Evolutionary conservation across 2,888 invertebrate genomes (phyloP), one percentile per base, ranked within the genome.

Genomic region (Cheilosia impressa): DNA sequence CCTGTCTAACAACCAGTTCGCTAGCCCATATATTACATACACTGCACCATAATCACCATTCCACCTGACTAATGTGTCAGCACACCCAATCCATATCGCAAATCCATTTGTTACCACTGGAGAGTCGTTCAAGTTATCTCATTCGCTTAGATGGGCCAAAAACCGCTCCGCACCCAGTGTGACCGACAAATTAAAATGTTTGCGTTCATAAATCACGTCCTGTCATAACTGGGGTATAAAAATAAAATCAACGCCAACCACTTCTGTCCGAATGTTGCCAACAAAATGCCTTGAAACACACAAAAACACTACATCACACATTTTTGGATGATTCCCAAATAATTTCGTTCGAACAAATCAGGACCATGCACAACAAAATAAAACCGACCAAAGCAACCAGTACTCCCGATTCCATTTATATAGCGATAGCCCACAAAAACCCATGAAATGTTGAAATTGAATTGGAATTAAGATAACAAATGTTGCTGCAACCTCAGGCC

Each of bases 391-490:
- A 9, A 41, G 69, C 41, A 68, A 68, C 47, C 73, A 52, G 62
- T 38, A 38, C 38, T 38, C 38, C 10, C 4, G 13, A 10, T 52
- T 15, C 13, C 13, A 6, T 24, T 13, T 45, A 27, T 17, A 27
- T 5, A 17, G 43, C n/a, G 13, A 27, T 5, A 17, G 43, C n/a
- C 24, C 41, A 27, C 41, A 15, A 22, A 65, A 31, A 60, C 52
- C 63, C 45, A 53, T 72, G 47, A 60, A 78, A 60, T 66, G 72
- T 66, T 80, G 84, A 84, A 79, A 84, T 84, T 84, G 84, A 84
- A 84, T 80, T 80, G 75, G 79, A 80, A 84, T 80, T 80, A 75
- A 79, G 84, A 84, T 84, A 84, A 84, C 69, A 84, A 84, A 84
- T 84, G 79, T 84, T 80, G 84, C 82, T 82, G 82, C 75, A 82